A percentile compares a stretch with the other conserved stretches of the same genome.
These are phyloP conservation scores for Eriocheir sinensis DNA, from an alignment of 1,140 invertebrate genomes.

Conservation along the genomic window DNA sequence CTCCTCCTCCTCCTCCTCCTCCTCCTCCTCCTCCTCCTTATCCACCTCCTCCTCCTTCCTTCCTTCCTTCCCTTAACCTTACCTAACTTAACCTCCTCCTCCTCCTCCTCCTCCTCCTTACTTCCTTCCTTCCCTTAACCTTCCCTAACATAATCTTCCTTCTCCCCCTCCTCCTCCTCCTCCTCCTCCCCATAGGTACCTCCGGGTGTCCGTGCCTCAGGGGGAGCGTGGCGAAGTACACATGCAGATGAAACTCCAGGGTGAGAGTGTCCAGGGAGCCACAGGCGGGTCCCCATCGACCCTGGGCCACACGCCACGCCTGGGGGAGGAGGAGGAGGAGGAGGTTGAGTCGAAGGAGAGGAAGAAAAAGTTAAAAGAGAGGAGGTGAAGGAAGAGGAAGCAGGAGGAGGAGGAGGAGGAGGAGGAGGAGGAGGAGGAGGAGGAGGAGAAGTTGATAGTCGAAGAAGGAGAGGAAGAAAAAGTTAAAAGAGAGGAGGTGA, in stretches of 20 bases:
- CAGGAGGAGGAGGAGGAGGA: no score
- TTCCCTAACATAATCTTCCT: not conserved
- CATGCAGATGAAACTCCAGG: slow-evolving; percentile 63
- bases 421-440: no score
- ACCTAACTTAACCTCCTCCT: no score
- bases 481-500: no score
- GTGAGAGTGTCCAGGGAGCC: slow-evolving; percentile 45
- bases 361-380: no score
- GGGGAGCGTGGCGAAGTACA: slow-evolving; percentile 61
- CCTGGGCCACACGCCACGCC: slow-evolving; percentile 26
- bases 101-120: not conserved
- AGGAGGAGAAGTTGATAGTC: no score
- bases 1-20: no score
- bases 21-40: no score
- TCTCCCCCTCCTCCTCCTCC: not conserved
- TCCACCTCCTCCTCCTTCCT: no score
- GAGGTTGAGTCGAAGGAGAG: not conserved
- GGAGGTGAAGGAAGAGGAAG: no score
- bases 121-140: not conserved
- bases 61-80: no score
- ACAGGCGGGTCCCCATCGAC: not conserved
- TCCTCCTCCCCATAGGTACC: not conserved
- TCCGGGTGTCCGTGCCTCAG: slow-evolving; percentile 51
- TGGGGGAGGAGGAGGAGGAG: not conserved
- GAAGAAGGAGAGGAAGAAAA: no score